Evolutionary conservation across 2,113 vertebrate species (phyloP).

Genomic region (Brachionichthys hirsutus): DNA sequence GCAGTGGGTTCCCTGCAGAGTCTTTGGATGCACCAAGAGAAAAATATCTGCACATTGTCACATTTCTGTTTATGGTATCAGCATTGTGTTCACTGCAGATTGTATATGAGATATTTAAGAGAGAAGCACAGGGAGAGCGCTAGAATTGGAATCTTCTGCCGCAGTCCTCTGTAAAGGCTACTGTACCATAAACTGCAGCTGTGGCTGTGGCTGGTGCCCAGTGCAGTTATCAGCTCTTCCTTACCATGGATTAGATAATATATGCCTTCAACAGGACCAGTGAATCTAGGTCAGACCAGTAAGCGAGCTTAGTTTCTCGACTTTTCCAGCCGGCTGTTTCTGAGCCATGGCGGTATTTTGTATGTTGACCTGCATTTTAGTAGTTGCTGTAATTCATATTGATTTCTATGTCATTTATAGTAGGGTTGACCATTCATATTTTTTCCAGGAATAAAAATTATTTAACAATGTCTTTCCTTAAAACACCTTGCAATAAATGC

Average conservation of each 20-base stretch:
- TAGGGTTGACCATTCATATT: no score
- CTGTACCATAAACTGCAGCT: conserved; percentile 42
- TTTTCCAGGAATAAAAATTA: no score
- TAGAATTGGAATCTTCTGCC: conserved; percentile 38
- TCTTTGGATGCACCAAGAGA: conserved; percentile 29
- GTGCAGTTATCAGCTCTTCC: conserved; percentile 49
- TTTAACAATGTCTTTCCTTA: no score
- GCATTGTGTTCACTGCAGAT: conserved; percentile 6
- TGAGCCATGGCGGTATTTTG: conserved; percentile 61
- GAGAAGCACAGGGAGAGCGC: conserved; percentile 1
- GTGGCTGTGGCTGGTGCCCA: conserved; percentile 19
- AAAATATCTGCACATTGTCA: conserved; percentile 15
- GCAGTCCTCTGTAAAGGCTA: conserved; percentile 36
- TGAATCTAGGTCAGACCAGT: conserved; percentile 70
- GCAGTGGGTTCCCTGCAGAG: conserved; percentile 16
- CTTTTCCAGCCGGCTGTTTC: conserved; percentile 58
- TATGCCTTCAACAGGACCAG: conserved; percentile 55
- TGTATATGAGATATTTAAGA: conserved; percentile 9
- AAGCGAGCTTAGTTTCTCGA: conserved; percentile 62
- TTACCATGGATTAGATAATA: conserved; percentile 70
- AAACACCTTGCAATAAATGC: background rate
- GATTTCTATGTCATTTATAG: conserved; percentile 27
- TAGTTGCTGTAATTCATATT: conserved; percentile 28
- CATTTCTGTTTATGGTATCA: conserved; percentile 1
- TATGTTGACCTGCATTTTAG: conserved; percentile 45